Conservation (phyloP, 2,113 vertebrate genomes). For the Ploceus nigricollis region DNA sequence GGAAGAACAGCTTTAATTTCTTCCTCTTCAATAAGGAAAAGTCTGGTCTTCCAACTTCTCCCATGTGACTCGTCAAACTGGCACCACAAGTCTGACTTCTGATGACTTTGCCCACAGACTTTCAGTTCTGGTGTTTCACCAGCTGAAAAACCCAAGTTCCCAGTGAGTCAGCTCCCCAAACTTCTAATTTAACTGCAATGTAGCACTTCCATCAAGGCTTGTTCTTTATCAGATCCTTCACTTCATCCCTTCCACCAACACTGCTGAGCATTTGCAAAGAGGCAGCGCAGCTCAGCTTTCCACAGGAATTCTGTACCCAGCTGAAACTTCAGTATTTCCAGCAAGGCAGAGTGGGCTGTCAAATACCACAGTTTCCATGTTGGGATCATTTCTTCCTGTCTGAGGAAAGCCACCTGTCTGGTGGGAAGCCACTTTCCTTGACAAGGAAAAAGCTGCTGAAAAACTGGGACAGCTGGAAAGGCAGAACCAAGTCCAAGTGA, state of each 20-base stretch:
- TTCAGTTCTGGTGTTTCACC: neutral
- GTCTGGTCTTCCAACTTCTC: neutral
- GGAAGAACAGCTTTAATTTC: neutral
- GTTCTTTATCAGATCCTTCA: neutral
- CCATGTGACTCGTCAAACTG: neutral
- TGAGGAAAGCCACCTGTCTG: conserved; percentile 41
- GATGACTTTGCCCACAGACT: neutral
- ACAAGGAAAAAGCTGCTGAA: neutral
- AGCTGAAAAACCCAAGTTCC: neutral
- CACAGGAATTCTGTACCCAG: conserved; percentile 3
- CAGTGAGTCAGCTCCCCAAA: neutral
- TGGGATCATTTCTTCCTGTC: conserved; percentile 28
- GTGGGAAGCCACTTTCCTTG: conserved; percentile 3
- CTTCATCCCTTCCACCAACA: neutral
- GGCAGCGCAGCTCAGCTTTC: neutral
- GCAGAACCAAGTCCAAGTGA: neutral
- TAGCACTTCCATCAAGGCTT: conserved; percentile 6
- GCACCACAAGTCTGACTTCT: neutral
- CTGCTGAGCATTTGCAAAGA: neutral
- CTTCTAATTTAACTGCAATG: conserved; percentile 1
- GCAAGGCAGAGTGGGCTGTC: conserved; percentile 31
- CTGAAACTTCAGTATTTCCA: conserved; percentile 43
- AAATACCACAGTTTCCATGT: conserved; percentile 16
- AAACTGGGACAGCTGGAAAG: conserved; percentile 2
- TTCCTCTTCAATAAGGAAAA: neutral